These are phyloP conservation scores for Pelobates cultripes DNA, from an alignment of 2,797 vertebrate species.

Conservation along the genomic window DNA sequence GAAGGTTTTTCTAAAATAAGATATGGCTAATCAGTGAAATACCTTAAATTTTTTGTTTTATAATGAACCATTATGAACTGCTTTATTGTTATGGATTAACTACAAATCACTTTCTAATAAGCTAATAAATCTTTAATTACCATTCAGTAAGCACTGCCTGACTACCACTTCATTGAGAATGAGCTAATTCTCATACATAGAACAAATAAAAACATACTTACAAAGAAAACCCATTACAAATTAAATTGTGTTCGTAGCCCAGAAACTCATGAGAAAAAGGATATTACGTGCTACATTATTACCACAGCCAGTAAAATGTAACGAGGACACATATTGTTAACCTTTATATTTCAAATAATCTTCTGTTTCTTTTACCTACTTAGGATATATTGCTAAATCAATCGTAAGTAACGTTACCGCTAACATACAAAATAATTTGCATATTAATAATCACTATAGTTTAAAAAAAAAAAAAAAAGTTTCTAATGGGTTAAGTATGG, in stretches of 20 bases:
- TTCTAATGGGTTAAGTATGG: neutral
- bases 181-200: slow-evolving; percentile 36
- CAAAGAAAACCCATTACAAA: slow-evolving; percentile 12
- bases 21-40: slow-evolving; percentile 15
- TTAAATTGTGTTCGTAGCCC: slow-evolving; percentile 20
- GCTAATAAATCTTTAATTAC: slow-evolving; percentile 67
- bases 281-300: neutral
- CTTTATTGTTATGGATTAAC: slow-evolving; percentile 69
- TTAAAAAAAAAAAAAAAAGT: neutral
- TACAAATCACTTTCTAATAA: slow-evolving; percentile 67
- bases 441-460: neutral
- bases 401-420: neutral
- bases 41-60: slow-evolving; percentile 32
- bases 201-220: slow-evolving; percentile 34
- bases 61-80: slow-evolving; percentile 59
- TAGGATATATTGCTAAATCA: neutral
- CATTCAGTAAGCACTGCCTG: slow-evolving; percentile 33
- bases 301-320: neutral
- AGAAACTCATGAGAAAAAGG: neutral
- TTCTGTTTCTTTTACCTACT: neutral
- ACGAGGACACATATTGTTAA: neutral
- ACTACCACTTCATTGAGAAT: slow-evolving; percentile 22
- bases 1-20: neutral
- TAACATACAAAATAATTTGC: neutral
- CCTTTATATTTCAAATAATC: neutral